Evolutionary conservation across 2,797 vertebrate genomes (phyloP).

Genomic region (Coreius guichenoti): DNA sequence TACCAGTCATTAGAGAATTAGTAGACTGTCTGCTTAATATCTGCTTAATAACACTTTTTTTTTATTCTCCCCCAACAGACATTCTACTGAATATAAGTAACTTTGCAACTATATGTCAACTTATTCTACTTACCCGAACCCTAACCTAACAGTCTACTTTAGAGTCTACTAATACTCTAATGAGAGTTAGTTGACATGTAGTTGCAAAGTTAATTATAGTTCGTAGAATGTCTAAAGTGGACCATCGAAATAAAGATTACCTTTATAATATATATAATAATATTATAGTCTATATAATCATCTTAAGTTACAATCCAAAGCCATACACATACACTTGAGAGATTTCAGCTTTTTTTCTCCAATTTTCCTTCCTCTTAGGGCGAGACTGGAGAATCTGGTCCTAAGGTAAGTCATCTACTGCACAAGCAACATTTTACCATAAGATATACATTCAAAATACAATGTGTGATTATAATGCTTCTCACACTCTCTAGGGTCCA

Average conservation of each 20-base stretch:
- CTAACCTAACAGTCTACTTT: not conserved
- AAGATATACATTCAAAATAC: not conserved
- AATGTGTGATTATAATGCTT: not conserved
- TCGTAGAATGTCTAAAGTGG: too few relatives aligned
- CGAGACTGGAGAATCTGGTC: constrained; percentile 80
- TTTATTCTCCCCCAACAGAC: not conserved
- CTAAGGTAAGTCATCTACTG: constrained; percentile 75
- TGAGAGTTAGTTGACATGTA: too few relatives aligned
- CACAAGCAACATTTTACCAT: not conserved
- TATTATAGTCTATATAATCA: not conserved
- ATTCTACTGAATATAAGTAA: not conserved
- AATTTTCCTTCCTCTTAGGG: constrained; percentile 75
- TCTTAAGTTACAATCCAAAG: not conserved
- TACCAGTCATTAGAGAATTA: not conserved
- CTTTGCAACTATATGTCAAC: not conserved
- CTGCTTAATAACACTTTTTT: not conserved
- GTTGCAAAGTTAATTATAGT: too few relatives aligned
- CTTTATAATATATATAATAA: not conserved
- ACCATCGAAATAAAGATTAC: too few relatives aligned
- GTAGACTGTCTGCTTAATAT: not conserved
- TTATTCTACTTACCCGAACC: not conserved
- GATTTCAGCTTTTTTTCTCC: too few relatives aligned
- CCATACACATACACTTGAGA: not conserved
- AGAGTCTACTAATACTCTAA: too few relatives aligned
- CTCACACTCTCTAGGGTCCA: constrained; percentile 77